These are phyloP conservation scores for Coelopa pilipes DNA, from an alignment of 2,888 invertebrate genomes.

Conservation along the genomic window DNA sequence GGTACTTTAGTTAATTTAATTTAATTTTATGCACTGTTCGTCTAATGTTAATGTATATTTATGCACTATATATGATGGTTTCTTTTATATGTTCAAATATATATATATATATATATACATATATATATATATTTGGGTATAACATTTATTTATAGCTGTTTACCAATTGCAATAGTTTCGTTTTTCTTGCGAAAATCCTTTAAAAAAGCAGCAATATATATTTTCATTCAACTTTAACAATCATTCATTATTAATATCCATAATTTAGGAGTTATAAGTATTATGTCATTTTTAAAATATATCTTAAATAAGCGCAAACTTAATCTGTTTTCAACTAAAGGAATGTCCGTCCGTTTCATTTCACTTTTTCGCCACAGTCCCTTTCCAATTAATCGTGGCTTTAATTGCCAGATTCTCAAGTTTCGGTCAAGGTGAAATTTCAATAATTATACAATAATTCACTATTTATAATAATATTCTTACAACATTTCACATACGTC, in stretches of 20 bases:
- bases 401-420: conserved; percentile 13
- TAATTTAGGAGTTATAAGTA: not conserved
- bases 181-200: conserved; percentile 1
- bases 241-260: not conserved
- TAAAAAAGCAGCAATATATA: conserved; percentile 10
- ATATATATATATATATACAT: no score
- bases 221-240: conserved; percentile 5
- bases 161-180: not conserved
- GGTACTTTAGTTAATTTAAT: conserved; percentile 32
- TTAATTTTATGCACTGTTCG: not conserved
- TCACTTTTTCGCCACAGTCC: no score
- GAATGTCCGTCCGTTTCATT: not conserved
- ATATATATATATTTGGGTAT: not conserved
- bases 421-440: not conserved
- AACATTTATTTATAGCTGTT: conserved; percentile 11
- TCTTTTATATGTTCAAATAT: conserved; percentile 6
- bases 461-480: conserved; percentile 23
- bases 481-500: not conserved
- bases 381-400: no score
- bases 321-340: not conserved
- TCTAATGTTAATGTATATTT: conserved; percentile 1
- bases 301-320: conserved; percentile 12
- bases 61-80: not conserved
- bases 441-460: conserved; percentile 24
- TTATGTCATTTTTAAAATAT: not conserved